Evolutionary conservation across 64 coral and sea anemone genomes (phyloP), one percentile per base, ranked within the genome.

Genomic region (Platygyra sinensis): DNA sequence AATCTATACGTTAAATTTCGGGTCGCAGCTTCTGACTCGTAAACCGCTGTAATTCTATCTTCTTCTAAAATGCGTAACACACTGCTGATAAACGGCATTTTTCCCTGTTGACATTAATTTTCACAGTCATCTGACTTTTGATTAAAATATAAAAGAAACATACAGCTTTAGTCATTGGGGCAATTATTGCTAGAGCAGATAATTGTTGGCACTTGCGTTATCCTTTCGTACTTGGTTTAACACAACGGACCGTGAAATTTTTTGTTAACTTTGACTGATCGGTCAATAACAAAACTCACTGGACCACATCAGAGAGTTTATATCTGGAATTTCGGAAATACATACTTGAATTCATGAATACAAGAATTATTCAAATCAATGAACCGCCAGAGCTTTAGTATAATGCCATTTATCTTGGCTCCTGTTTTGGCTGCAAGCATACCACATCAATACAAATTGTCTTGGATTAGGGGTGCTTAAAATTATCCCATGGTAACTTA

Each of bases 81-180:
- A 18, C 62, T 67, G 62, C 62, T 67, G 62, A 69, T 85, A 85
- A 71, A 67, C 31, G 81, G 10, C 5, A 71, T 85, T 85, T 71
- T 72, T 51, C 81, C 22, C 9, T 54, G n/a, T 71, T 67, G 36
- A 16, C 36, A 71, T 25, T 51, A n/a, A 51, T 72, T 67, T 79
- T 67, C 38, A 12, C n/a, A 39, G 22, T 85, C 63, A 29, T 36
- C 25, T 19, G 20, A 22, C 46, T 85, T 63, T 85, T 85, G 81
- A 85, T 85, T 85, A 27, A 71, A 85, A 71, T 72, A 85, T 85
- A 72, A 85, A 85, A 69, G 81, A 85, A 85, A 85, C 24, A 67
- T 63, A 85, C 81, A 67, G 72, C 33, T 72, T 14, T 36, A 42
- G 42, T 71, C 81, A 85, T 71, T 85, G 81, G 63, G 10, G 24